These are phyloP conservation scores for Mormyrops boulengeri DNA, from an alignment of 2,797 vertebrate genomes.

Conservation along the genomic window DNA sequence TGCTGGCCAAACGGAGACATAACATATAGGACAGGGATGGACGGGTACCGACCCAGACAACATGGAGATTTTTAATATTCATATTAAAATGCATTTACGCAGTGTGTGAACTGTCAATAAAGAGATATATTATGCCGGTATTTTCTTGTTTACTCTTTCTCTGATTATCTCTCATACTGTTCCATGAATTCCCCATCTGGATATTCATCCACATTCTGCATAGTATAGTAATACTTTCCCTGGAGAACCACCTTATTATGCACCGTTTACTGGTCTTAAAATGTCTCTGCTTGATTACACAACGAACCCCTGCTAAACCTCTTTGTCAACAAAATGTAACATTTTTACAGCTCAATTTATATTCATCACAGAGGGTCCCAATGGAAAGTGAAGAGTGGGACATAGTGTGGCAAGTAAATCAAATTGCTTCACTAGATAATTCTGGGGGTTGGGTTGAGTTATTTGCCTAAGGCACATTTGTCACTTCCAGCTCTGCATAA, in stretches of 20 bases:
- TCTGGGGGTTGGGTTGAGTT: neutral
- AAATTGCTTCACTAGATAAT: neutral
- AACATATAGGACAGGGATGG: neutral
- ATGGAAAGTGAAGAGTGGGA: neutral
- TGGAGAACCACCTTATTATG: neutral
- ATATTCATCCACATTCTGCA: neutral
- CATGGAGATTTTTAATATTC: neutral
- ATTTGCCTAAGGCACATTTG: neutral
- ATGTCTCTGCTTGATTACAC: neutral
- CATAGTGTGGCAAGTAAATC: neutral
- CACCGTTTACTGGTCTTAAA: neutral
- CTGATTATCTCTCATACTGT: neutral
- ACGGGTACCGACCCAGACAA: neutral
- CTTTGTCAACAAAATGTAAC: neutral
- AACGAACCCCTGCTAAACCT: neutral
- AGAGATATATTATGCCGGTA: neutral
- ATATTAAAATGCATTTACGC: neutral
- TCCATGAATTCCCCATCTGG: neutral
- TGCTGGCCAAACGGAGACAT: neutral
- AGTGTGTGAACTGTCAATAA: neutral
- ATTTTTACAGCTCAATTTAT: slow-evolving; percentile 3
- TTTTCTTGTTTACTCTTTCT: neutral
- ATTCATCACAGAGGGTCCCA: neutral
- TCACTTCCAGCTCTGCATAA: neutral
- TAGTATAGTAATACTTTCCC: neutral